phyloP scores from a whole-genome alignment of 2,113 vertebrate genomes.

The Pao palembangensis region DNA sequence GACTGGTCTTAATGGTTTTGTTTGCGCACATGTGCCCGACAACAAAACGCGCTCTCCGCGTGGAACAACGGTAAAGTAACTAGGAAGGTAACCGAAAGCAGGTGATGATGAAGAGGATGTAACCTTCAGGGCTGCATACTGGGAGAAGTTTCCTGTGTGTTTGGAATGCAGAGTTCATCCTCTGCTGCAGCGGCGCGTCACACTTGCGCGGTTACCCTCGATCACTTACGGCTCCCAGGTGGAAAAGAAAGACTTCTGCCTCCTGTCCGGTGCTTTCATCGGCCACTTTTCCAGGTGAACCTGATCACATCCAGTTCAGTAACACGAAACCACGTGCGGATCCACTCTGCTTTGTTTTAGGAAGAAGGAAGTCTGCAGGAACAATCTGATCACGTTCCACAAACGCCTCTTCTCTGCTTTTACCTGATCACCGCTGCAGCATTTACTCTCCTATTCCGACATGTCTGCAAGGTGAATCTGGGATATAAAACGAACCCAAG shows the following conservation, averaged over 20 bases:
- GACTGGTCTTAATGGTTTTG: neutral
- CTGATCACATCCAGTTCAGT: neutral
- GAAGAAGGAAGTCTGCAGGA: neutral
- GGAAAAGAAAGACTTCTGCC: neutral
- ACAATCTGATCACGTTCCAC: slow-evolving; percentile 6
- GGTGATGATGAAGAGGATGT: slow-evolving; percentile 2
- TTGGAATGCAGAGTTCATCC: neutral
- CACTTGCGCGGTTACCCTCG: slow-evolving; percentile 22
- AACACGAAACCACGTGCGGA: neutral
- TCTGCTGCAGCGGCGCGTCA: slow-evolving; percentile 6
- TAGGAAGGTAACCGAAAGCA: neutral
- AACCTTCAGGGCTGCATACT: slow-evolving; percentile 14
- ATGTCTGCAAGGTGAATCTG: slow-evolving; percentile 52
- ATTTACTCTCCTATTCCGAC: slow-evolving; percentile 49
- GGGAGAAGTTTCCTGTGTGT: slow-evolving; percentile 3
- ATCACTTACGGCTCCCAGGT: slow-evolving; percentile 1
- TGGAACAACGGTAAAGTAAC: neutral
- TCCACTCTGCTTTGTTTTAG: neutral
- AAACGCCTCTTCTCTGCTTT: slow-evolving; percentile 24
- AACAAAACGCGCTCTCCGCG: neutral
- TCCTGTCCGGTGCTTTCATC: neutral
- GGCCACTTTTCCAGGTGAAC: neutral
- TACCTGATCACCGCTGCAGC: slow-evolving; percentile 59
- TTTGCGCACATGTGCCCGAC: slow-evolving; percentile 11
- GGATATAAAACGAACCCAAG: slow-evolving; percentile 10